These are phyloP conservation scores for Aspidiotus destructor DNA, from an alignment of 2,888 invertebrate species.

Conservation along the genomic window DNA sequence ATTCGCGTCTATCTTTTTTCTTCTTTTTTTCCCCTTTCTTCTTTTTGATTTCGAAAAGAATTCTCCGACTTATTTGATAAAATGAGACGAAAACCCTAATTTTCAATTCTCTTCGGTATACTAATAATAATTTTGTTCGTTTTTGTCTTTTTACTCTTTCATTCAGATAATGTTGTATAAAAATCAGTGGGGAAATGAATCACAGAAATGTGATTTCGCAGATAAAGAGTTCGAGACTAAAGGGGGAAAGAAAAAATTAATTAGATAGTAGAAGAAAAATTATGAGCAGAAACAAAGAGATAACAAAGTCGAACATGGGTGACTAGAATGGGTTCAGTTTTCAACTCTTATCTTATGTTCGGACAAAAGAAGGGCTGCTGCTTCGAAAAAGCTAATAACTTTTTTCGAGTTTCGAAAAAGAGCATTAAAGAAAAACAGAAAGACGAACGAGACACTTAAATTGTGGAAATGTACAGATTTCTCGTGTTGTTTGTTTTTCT, in stretches of 20 bases:
- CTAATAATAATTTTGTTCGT: background rate
- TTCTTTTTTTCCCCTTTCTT: background rate
- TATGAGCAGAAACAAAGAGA: constrained; percentile 4
- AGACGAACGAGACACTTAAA: constrained; percentile 6
- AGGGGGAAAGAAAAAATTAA: constrained; percentile 26
- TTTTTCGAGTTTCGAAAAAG: constrained; percentile 1
- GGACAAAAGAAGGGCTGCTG: constrained; percentile 18
- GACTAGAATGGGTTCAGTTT: background rate
- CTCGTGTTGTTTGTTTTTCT: too few species aligned
- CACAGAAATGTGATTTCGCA: constrained; percentile 14
- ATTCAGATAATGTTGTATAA: constrained; percentile 1
- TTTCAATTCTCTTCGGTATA: constrained; percentile 1
- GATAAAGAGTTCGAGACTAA: constrained; percentile 15
- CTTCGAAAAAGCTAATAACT: constrained; percentile 25
- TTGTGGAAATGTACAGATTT: too few species aligned
- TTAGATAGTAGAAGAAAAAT: constrained; percentile 23
- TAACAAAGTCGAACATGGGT: background rate
- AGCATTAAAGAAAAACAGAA: constrained; percentile 14
- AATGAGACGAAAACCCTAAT: background rate
- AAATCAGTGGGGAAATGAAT: constrained; percentile 15
- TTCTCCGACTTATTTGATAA: background rate
- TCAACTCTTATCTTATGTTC: constrained; percentile 19
- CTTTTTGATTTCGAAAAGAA: background rate
- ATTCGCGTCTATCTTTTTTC: background rate
- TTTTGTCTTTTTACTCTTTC: constrained; percentile 1